phyloP scores from a whole-genome alignment of 2,113 vertebrate species.

The Penelope pileata region DNA sequence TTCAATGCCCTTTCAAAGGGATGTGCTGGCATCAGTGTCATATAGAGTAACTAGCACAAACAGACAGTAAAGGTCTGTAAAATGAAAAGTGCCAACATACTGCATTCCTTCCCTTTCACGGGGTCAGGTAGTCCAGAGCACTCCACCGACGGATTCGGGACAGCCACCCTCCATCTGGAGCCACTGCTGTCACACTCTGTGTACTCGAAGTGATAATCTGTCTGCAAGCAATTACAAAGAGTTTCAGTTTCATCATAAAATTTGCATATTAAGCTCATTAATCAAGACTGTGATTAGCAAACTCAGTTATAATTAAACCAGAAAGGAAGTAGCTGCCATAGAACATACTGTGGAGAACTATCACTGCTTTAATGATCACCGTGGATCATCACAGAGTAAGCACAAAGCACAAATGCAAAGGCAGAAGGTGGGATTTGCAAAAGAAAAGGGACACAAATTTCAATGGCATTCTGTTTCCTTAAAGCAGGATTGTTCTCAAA shows the following conservation, averaged over 20 bases:
- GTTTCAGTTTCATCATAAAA: conserved; percentile 55
- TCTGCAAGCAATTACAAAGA: conserved; percentile 83
- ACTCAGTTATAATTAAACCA: conserved; percentile 45
- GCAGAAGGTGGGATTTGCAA: not conserved
- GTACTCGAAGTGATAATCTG: conserved; percentile 96
- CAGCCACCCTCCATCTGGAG: conserved; percentile 95
- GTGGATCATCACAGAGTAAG: not conserved
- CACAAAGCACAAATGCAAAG: not conserved
- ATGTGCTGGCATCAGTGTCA: not conserved
- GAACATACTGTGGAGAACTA: not conserved
- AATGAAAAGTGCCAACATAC: conserved; percentile 80
- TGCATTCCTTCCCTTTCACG: conserved; percentile 94
- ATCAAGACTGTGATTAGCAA: conserved; percentile 51
- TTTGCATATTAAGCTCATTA: conserved; percentile 60
- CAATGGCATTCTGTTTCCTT: not conserved
- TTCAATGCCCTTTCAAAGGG: not conserved
- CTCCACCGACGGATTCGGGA: conserved; percentile 83
- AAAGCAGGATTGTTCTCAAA: not conserved
- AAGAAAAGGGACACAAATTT: not conserved
- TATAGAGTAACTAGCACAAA: not conserved
- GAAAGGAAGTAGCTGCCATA: conserved; percentile 8
- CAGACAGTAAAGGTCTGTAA: not conserved
- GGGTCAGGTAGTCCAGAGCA: conserved; percentile 93
- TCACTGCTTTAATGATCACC: not conserved
- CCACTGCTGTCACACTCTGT: conserved; percentile 96